Base-by-base conservation (phyloP, 1,140 invertebrate genomes). In the Drosophila kikkawai region DNA sequence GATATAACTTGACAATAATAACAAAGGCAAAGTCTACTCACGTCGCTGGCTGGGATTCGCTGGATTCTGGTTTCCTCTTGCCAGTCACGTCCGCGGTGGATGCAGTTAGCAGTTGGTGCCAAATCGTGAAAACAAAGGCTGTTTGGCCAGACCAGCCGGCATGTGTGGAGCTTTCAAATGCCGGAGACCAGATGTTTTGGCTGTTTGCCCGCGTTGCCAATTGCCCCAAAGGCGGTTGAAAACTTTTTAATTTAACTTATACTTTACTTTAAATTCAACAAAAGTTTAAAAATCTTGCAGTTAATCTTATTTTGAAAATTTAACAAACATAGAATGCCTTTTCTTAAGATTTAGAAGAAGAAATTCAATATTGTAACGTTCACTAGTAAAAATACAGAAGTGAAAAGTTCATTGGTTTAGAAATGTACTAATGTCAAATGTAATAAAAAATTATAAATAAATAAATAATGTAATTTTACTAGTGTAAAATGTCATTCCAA, bases 1-100 rank as follows among this genome's bases (percentile, higher is more conserved):
- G 51, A 74, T 61, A 61, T 58, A 64, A 9, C 60, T 42, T 9
- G 76, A 63, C 36, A 71, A 66, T 57, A 67, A 58, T n/a, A 68
- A 57, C 32, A 69, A 48, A 75, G 42, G 48, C 81, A 67, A 64
- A 68, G 75, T 66, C 55, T 79, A 86, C 82, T 86, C 82, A 86
- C 82, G 82, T 86, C 55, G 59, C 51, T 47, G 4, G 50, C 29
- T 55, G 29, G 67, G 37, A 74, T 34, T 60, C 6, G 37, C 36
- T 55, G 29, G 39, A 34, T 29, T 47, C 12, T 5, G 32, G 37
- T 50, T 78, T 75, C 64, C 58, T 63, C 36, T 78, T 79, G 75
- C 65, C 57, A 58, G 75, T 79, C 75, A 79, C 63, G 75, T 79
- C 53, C 65, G 56, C 56, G 45, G n/a, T 51, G 39, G 36, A 55